These are phyloP conservation scores for Apus apus DNA, from an alignment of 2,113 vertebrate genomes.

Conservation along the genomic window DNA sequence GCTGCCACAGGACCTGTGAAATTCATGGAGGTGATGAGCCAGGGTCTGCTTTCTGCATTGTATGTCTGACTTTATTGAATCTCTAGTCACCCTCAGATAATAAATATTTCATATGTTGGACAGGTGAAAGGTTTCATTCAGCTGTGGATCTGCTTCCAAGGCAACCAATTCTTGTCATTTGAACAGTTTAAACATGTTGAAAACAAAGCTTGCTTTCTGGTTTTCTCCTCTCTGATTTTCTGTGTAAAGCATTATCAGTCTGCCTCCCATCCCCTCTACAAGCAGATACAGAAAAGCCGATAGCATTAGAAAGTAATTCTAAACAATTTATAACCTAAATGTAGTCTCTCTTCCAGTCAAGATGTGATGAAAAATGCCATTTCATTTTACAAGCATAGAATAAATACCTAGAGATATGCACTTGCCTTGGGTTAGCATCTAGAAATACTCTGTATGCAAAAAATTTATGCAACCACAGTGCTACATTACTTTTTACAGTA, in stretches of 20 bases:
- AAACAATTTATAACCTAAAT: conserved; percentile 47
- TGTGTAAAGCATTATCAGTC: background rate
- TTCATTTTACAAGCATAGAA: conserved; percentile 28
- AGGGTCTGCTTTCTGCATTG: background rate
- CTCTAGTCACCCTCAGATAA: conserved; percentile 26
- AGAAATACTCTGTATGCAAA: background rate
- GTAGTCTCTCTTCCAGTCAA: conserved; percentile 23
- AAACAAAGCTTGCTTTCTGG: conserved; percentile 45
- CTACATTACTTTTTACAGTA: background rate
- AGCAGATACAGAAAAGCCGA: conserved; percentile 1
- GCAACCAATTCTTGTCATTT: conserved; percentile 31
- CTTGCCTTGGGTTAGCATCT: background rate
- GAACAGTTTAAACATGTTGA: conserved; percentile 23
- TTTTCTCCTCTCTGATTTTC: background rate
- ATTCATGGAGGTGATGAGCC: conserved; percentile 26
- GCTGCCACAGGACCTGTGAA: background rate
- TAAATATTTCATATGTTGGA: conserved; percentile 63
- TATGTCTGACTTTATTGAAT: conserved; percentile 37
- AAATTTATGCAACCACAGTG: background rate
- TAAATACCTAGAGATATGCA: conserved; percentile 24
- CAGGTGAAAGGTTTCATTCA: conserved; percentile 64
- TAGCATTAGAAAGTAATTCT: conserved; percentile 47
- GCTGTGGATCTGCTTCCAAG: conserved; percentile 50
- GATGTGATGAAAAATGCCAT: conserved; percentile 36
- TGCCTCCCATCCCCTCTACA: background rate